A percentile compares a stretch with the other conserved stretches of the same genome.
Conservation (phyloP, 2,113 vertebrate species). For the Paratilapia polleni region DNA sequence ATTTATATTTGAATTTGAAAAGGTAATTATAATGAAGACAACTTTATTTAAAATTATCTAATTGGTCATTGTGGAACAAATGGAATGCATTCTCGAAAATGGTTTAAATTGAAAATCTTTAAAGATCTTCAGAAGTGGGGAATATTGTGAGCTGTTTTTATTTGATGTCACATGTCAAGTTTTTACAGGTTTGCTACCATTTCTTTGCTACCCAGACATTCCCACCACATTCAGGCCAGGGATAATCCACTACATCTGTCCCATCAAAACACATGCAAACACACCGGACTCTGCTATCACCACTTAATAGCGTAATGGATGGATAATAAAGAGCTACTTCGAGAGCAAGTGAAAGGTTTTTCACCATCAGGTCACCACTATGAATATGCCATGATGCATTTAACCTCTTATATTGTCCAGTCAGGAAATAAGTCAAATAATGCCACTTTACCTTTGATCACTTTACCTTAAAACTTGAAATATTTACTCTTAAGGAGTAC, state of each 20-base stretch:
- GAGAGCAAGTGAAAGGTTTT: background rate
- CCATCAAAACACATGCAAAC: background rate
- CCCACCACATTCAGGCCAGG: background rate
- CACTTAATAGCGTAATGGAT: background rate
- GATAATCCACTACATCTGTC: background rate
- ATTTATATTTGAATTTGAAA: conserved; percentile 59
- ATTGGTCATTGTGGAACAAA: conserved; percentile 24
- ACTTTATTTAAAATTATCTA: background rate
- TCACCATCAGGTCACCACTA: background rate
- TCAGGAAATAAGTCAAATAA: background rate
- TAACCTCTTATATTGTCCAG: background rate
- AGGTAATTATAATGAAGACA: conserved; percentile 44
- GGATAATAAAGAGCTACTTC: background rate
- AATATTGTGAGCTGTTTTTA: background rate
- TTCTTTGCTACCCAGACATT: background rate
- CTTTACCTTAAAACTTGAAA: background rate
- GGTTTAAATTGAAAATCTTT: background rate
- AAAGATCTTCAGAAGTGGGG: background rate
- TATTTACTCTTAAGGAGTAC: too few species aligned
- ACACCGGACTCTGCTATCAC: background rate
- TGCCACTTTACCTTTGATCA: background rate
- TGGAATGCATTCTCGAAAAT: background rate
- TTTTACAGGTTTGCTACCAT: background rate
- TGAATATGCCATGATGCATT: background rate
- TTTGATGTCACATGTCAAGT: background rate